Evolutionary conservation across 2,888 invertebrate genomes (phyloP), one percentile per base, ranked within the genome.

Genomic region (Oxyscelio sp.): DNA sequence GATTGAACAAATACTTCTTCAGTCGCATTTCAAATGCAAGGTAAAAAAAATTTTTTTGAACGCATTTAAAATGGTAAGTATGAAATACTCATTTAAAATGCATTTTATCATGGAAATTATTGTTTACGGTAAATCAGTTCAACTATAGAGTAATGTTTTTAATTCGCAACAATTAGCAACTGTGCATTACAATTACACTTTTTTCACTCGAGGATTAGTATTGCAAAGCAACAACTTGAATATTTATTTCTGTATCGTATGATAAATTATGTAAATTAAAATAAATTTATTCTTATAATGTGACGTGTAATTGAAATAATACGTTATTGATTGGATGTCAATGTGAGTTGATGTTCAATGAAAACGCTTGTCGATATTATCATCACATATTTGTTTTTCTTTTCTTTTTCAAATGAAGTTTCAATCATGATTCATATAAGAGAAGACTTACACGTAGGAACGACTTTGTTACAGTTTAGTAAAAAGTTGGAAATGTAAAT

Each of bases 1-100:
- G 52, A 79, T 48, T 71, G 70, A 79, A 79, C 70, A 78, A 78
- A 70, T 56, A 70, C 54, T 70, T 34, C 59, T 40, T 22, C 78
- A 61, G 70, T 43, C 24, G 45, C 78, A 34, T 78, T 78, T 59
- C 22, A 48, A 79, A 71, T 70, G 63, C 54, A 63, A 56, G 52
- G 54, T 61, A 45, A 79, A 79, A 78, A 59, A 24, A 50, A 21
- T 54, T 45, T n/a, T 59, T 50, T 65, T 66, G 77, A 34, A 68
- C 59, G 27, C 77, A 66, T 70, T 61, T 59, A 34, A 63, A 78
- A 70, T 68, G 61, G 59, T 78, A 61, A 78, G 61, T 34, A 61
- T 61, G 19, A 61, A 78, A 70, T 70, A 24, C 34, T n/a, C 22
- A 24, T 38, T 79, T 22, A n/a, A 38, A 71, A 63, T 70, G 63